Conservation (phyloP, 1,140 invertebrate species). For the Tigriopus japonicus region DNA sequence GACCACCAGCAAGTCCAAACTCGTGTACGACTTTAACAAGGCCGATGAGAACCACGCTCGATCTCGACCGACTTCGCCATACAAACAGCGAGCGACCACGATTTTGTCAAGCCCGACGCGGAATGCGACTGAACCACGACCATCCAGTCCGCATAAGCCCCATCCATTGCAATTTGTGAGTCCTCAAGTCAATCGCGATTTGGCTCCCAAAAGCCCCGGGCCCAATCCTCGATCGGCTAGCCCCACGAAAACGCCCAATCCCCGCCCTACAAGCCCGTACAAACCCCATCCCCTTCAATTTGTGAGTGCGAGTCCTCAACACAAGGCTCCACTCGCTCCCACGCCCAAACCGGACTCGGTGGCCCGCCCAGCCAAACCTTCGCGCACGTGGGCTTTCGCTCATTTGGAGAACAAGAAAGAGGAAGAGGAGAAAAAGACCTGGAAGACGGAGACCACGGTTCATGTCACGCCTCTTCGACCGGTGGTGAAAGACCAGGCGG, state of each 20-base stretch:
- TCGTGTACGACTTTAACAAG: constrained; percentile 13
- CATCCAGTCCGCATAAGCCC: constrained; percentile 6
- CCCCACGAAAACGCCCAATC: background rate
- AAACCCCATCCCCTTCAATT: constrained; percentile 14
- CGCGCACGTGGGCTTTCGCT: background rate
- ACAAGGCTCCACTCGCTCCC: background rate
- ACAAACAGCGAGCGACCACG: background rate
- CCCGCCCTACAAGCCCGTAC: background rate
- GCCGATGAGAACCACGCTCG: background rate
- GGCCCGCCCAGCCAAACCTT: background rate
- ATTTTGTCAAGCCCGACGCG: background rate
- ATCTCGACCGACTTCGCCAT: background rate
- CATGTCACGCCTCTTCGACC: background rate
- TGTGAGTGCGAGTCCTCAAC: background rate
- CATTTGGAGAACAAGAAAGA: background rate
- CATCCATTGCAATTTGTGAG: constrained; percentile 14
- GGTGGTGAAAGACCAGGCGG: background rate
- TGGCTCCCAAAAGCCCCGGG: background rate
- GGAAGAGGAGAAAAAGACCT: background rate
- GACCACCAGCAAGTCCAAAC: constrained; percentile 1
- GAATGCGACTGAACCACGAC: background rate
- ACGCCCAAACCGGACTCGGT: constrained; percentile 3
- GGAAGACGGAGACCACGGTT: background rate
- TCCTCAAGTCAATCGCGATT: background rate
- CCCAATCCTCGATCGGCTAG: background rate